Evolutionary conservation across 2,797 vertebrate species (phyloP).

Genomic region (Oryzias sinensis): DNA sequence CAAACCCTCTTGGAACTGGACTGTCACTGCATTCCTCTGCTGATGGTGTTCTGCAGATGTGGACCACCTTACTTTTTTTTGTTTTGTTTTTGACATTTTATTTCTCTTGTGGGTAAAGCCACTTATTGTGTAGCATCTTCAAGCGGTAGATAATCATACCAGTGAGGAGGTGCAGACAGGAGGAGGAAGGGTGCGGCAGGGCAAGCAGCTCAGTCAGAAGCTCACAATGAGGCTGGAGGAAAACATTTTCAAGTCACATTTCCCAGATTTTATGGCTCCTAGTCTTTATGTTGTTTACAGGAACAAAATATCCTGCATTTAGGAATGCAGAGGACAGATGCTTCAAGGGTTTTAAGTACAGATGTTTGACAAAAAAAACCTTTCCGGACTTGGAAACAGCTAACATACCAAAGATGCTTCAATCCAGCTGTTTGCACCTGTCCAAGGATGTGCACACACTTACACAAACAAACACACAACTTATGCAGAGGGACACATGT

Average conservation of each 20-base stretch:
- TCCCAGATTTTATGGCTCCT: constrained; percentile 14
- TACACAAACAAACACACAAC: constrained; percentile 24
- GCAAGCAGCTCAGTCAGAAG: constrained; percentile 34
- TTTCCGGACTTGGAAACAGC: constrained; percentile 85
- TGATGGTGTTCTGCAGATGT: constrained; percentile 59
- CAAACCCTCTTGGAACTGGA: constrained; percentile 63
- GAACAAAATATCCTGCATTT: constrained; percentile 7
- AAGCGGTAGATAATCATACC: constrained; percentile 79
- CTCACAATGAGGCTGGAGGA: constrained; percentile 32
- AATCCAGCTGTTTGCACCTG: constrained; percentile 81
- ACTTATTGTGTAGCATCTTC: constrained; percentile 74
- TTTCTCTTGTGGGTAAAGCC: constrained; percentile 57
- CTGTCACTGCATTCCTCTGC: constrained; percentile 65
- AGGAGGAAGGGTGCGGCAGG: constrained; percentile 31
- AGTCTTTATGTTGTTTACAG: constrained; percentile 34
- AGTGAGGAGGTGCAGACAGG: constrained; percentile 56
- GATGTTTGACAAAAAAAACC: constrained; percentile 22
- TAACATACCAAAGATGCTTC: constrained; percentile 95
- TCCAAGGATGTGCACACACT: constrained; percentile 39
- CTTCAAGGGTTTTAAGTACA: constrained; percentile 37
- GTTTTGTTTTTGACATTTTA: constrained; percentile 25
- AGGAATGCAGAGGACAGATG: constrained; percentile 22
- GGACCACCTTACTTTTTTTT: constrained; percentile 52
- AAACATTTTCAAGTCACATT: constrained; percentile 27
- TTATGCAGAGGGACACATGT: constrained; percentile 11